Evolutionary conservation across 2,113 vertebrate genomes (phyloP).

Genomic region (Asarcornis scutulata): DNA sequence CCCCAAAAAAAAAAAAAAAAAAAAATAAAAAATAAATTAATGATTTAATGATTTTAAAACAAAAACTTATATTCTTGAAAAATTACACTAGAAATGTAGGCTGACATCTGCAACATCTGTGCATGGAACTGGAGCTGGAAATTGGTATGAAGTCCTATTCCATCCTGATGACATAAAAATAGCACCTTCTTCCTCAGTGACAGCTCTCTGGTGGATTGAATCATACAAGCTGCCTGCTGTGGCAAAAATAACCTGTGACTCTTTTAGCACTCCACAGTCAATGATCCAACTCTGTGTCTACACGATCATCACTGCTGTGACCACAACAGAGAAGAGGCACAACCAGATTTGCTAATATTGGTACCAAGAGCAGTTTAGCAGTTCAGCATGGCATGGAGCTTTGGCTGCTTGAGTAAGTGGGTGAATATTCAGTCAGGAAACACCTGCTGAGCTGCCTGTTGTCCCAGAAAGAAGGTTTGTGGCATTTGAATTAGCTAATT

Average conservation of each 20-base stretch:
- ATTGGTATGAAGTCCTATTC: conserved; percentile 24
- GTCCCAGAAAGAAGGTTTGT: neutral
- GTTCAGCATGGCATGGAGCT: neutral
- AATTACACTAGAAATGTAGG: conserved; percentile 2
- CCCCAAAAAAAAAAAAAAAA: neutral
- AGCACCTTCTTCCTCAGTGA: neutral
- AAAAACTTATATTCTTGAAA: conserved; percentile 33
- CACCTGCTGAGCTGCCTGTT: neutral
- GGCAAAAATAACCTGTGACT: conserved; percentile 41
- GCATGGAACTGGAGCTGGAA: neutral
- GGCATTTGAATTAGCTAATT: neutral
- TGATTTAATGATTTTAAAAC: too few species aligned
- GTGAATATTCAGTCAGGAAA: conserved; percentile 25
- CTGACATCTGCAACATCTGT: conserved; percentile 16
- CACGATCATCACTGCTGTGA: neutral
- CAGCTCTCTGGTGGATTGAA: conserved; percentile 4
- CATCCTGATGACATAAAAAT: conserved; percentile 33
- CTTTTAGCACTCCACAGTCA: neutral
- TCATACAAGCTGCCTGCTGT: neutral
- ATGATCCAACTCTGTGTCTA: neutral
- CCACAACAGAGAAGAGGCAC: neutral
- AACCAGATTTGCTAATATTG: neutral
- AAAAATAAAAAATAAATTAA: neutral
- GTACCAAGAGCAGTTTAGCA: neutral
- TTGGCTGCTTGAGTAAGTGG: neutral